These are phyloP conservation scores for Clamator glandarius DNA, from an alignment of 2,797 vertebrate species.

Conservation along the genomic window DNA sequence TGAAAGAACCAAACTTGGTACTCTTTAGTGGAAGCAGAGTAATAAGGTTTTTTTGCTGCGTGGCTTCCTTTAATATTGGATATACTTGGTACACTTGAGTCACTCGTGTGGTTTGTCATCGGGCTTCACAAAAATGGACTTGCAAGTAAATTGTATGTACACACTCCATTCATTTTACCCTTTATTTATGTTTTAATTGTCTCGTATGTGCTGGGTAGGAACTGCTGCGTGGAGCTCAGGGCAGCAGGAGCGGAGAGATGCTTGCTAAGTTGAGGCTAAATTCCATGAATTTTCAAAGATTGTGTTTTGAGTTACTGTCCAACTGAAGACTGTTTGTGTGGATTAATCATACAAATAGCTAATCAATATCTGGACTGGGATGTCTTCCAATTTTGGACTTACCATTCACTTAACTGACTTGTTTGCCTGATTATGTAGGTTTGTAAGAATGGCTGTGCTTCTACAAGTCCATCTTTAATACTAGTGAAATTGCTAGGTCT, in stretches of 20 bases:
- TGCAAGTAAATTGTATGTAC: background rate
- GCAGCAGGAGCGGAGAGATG: background rate
- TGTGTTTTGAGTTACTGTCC: background rate
- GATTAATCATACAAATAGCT: background rate
- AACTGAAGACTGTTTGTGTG: background rate
- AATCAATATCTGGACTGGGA: background rate
- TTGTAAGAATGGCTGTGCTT: background rate
- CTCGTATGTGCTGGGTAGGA: background rate
- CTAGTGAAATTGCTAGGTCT: background rate
- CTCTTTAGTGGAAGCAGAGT: background rate
- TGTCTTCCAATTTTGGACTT: background rate
- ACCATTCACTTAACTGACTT: background rate
- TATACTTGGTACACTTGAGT: background rate
- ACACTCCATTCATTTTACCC: background rate
- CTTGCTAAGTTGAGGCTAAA: background rate
- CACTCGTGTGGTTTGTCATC: background rate
- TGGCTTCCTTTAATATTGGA: background rate
- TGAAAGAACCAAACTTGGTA: background rate
- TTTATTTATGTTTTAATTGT: background rate
- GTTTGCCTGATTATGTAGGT: background rate
- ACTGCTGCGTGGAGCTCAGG: background rate
- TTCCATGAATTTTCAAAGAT: background rate
- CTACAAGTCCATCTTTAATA: background rate
- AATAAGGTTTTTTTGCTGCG: fast-evolving
- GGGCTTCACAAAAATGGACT: background rate